phyloP scores from a whole-genome alignment of 1,140 invertebrate genomes.

The Doryteuthis pealeii region DNA sequence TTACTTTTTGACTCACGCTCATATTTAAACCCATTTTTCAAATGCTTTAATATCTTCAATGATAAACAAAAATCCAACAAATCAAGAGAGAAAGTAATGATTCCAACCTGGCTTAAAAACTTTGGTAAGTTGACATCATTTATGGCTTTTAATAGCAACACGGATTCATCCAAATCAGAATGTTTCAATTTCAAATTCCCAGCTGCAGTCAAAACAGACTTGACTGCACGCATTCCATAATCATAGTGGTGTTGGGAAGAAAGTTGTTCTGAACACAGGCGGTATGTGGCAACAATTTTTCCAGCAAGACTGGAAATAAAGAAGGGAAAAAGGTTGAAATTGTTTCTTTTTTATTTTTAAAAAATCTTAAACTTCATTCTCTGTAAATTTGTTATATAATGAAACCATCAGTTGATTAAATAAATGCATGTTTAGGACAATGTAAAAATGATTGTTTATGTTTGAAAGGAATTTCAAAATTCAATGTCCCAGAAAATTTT shows the following conservation, averaged over 20 bases:
- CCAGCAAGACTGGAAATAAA: slow-evolving; percentile 52
- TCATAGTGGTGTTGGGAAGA: slow-evolving; percentile 63
- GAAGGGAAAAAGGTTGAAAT: no score
- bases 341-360: no score
- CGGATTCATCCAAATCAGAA: slow-evolving; percentile 56
- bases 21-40: no score
- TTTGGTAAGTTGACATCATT: slow-evolving; percentile 62
- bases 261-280: slow-evolving; percentile 61
- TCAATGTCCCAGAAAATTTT: no score
- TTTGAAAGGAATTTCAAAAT: no score
- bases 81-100: neutral
- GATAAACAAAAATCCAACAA: no score
- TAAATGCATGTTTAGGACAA: neutral
- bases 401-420: no score
- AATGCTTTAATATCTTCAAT: no score
- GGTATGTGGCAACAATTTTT: slow-evolving; percentile 62
- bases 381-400: neutral
- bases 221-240: slow-evolving; percentile 62
- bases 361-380: neutral
- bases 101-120: slow-evolving; percentile 57
- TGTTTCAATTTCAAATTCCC: slow-evolving; percentile 61
- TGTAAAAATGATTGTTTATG: no score
- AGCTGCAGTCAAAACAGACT: slow-evolving; percentile 61
- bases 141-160: slow-evolving; percentile 60
- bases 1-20: no score